phyloP scores from a whole-genome alignment of 2,113 vertebrate species.

The Eulacestoma nigropectus region DNA sequence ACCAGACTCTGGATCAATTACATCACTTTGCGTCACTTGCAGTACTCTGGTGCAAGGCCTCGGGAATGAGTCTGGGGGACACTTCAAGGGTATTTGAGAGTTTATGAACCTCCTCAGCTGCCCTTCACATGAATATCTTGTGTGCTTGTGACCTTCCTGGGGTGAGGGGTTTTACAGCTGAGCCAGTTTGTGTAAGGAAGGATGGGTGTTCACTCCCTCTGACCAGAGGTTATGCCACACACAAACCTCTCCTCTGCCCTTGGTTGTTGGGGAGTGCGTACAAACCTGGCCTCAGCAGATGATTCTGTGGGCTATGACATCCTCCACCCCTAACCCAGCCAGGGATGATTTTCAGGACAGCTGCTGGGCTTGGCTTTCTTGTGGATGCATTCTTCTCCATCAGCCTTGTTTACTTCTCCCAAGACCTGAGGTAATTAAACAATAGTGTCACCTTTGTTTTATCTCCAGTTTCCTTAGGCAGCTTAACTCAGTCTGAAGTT shows the following conservation, averaged over 20 bases:
- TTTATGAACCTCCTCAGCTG: not conserved
- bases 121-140: not conserved
- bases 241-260: not conserved
- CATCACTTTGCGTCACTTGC: not conserved
- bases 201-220: not conserved
- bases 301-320: not conserved
- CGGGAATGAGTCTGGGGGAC: not conserved
- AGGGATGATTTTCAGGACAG: not conserved
- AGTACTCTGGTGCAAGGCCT: not conserved
- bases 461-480: not conserved
- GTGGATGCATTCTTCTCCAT: not conserved
- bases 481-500: not conserved
- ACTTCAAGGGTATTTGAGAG: not conserved
- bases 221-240: not conserved
- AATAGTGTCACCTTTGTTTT: not conserved
- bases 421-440: not conserved
- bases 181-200: no score
- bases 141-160: fast-evolving
- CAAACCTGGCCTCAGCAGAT: not conserved
- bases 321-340: fast-evolving
- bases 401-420: not conserved
- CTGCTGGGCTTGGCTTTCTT: not conserved
- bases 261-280: not conserved
- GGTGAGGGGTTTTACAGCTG: fast-evolving
- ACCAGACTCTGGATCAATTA: not conserved